Base-by-base conservation (phyloP, 2,113 vertebrate species). In the Melanerpes formicivorus region DNA sequence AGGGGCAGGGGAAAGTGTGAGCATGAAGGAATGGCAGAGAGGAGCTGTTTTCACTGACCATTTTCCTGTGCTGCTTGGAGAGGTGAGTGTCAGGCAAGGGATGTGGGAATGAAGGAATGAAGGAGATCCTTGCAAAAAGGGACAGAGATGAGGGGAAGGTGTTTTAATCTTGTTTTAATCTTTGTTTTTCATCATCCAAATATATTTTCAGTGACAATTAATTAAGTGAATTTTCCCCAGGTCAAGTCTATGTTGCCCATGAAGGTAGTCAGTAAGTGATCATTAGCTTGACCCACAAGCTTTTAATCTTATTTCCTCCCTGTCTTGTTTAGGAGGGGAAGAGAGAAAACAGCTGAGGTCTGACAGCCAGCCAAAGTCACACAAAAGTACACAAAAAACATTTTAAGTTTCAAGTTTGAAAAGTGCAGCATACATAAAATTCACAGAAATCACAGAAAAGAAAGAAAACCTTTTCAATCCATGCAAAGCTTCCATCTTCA, bases 281-380 rank as follows among this genome's bases (percentile, higher is more conserved):
- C 50, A 25, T 25, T 52, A 52, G 22, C 50, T 25, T 52, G 50
- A 25, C 22, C 50, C 50, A 52, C 12, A 25, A 25, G 12, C 22
- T 52, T 52, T 52, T 52, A 23, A 52, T 52, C 50, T 52, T 52
- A 52, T 52, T 52, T 52, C 50, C 50, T 18, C 22, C 50, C 22
- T 11, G 4, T 4, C 19, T 30, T 60, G 4, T 16, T 67, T 16
- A 71, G 14, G 26, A 73, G 23, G 4, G 0, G 3, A 12, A 58
- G 13, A n/a, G 8, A 65, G 13, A 59, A 5, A 74, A 66, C 0
- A 0, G 1, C 3, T 76, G 19, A 2, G 10, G 5, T 44, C 34
- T 63, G 23, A 5, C 11, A 63, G 22, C 13, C 42, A 81, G 22
- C 6, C 21, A 70, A 55, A n/a, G 17, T 71, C 44, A 52, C 23